Base-by-base conservation (phyloP, 30 jellyfish, hydroid and myxozoan genomes). In the Rhopilema esculentum region DNA sequence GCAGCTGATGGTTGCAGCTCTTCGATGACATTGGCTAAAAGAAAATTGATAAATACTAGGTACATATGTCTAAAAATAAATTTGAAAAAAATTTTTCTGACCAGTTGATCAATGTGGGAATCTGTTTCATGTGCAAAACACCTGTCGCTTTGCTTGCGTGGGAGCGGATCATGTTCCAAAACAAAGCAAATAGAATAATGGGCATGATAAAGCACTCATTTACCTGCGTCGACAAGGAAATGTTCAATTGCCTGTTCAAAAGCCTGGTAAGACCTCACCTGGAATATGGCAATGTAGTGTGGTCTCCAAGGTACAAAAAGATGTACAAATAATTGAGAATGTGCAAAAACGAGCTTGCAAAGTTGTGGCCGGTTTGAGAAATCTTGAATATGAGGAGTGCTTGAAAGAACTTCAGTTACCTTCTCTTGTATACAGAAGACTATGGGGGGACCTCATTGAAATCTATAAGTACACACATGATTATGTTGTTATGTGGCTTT, bases 401-500 rank as follows among this genome's bases (percentile, higher is more conserved):
- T 33, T 78, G 28, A 53, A 27, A 69, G 48, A 68, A 71, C 86
- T 83, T 6, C 26, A 27, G 48, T 26, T 63, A 30, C 72, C 90
- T 6, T 25, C 83, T 33, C 83, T 80, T 1, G 83, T 80, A 9
- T 80, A 68, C 67, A 68, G 92, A 69, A 69, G 92, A 69, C 68
- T 83, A 26, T 28, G 85, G 77, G 85, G 92, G 15, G 90, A 80
- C 90, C 71, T 80, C 25, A 63, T 80, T 28, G 81, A 83, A 67
- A 78, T 69, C 49, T 66, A 83, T 40, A 68, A 81, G 84, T 81
- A 81, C 83, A 64, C 72, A 17, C n/a, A n/a, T n/a, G n/a, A n/a
- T n/a, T n/a, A n/a, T n/a, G n/a, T n/a, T n/a, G n/a, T n/a, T n/a
- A n/a, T n/a, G n/a, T n/a, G n/a, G n/a, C n/a, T n/a, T n/a, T n/a